These are phyloP conservation scores for Gnathonemus longibarbis DNA, from an alignment of 2,113 vertebrate species.

Conservation along the genomic window DNA sequence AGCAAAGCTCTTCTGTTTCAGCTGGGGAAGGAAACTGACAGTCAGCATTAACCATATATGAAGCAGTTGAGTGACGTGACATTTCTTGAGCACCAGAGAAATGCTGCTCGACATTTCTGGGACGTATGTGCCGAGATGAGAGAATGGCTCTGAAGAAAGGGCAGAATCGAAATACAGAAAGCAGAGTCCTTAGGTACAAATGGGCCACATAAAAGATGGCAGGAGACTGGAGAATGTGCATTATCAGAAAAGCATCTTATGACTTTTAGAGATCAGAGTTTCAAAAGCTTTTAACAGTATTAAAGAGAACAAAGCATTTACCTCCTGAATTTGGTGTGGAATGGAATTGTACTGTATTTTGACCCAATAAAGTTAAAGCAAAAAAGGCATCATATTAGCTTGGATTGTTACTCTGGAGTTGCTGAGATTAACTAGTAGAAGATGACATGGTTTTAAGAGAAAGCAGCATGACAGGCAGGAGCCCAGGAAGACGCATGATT, in stretches of 20 bases:
- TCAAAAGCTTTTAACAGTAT: background rate
- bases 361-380: background rate
- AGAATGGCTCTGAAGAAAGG: background rate
- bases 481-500: background rate
- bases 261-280: background rate
- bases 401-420: background rate
- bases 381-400: background rate
- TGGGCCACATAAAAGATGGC: background rate
- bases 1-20: background rate
- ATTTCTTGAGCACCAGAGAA: conserved; percentile 6
- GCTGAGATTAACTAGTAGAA: background rate
- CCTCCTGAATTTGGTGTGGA: background rate
- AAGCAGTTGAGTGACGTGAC: background rate
- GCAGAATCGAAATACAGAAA: background rate
- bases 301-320: background rate
- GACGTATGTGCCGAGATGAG: background rate
- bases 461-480: background rate
- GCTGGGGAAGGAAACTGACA: background rate
- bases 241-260: background rate
- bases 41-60: background rate
- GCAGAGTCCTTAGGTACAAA: conserved; percentile 12
- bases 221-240: background rate
- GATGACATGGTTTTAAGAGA: background rate
- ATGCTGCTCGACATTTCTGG: background rate
- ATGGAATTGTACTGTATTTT: background rate